Evolutionary conservation across 92 coral and sea anemone species (phyloP).

Genomic region (Porites evermanni): DNA sequence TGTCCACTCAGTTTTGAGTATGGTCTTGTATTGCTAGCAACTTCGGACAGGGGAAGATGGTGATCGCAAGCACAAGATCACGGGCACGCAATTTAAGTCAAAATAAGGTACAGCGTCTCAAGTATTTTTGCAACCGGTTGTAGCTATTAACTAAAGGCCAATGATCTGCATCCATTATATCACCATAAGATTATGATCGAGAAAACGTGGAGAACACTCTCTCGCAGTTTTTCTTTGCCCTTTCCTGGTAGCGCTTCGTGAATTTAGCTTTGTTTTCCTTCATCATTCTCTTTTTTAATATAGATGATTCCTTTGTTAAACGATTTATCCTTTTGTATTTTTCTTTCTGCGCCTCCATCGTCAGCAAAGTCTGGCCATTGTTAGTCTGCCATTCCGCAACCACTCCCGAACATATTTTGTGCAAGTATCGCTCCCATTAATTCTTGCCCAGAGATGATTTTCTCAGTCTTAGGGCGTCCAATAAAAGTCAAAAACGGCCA

Average conservation of each 20-base stretch:
- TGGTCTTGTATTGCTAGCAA: no score
- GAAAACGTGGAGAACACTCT: conserved; percentile 24
- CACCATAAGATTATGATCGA: conserved; percentile 37
- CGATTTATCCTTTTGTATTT: conserved; percentile 49
- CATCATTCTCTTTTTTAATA: background rate
- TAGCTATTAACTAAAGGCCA: background rate
- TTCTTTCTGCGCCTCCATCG: conserved; percentile 44
- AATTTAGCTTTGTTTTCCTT: conserved; percentile 59
- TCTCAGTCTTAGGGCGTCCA: conserved; percentile 35
- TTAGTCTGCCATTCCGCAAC: conserved; percentile 47
- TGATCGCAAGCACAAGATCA: no score
- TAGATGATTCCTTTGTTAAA: conserved; percentile 25
- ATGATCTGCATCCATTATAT: conserved; percentile 36
- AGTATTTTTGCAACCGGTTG: no score
- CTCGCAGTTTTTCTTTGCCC: conserved; percentile 7
- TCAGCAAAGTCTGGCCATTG: conserved; percentile 32
- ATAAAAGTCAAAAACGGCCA: no score
- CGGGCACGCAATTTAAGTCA: no score
- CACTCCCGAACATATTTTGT: conserved; percentile 33
- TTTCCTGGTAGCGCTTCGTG: conserved; percentile 20
- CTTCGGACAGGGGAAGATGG: no score
- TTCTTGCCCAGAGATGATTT: conserved; percentile 28
- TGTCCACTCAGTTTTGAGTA: no score
- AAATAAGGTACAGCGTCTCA: no score
- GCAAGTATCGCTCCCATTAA: conserved; percentile 52